A percentile compares a stretch with the other conserved stretches of the same genome.
Conservation (phyloP, 2,113 vertebrate genomes). For the Atlantisia rogersi region DNA sequence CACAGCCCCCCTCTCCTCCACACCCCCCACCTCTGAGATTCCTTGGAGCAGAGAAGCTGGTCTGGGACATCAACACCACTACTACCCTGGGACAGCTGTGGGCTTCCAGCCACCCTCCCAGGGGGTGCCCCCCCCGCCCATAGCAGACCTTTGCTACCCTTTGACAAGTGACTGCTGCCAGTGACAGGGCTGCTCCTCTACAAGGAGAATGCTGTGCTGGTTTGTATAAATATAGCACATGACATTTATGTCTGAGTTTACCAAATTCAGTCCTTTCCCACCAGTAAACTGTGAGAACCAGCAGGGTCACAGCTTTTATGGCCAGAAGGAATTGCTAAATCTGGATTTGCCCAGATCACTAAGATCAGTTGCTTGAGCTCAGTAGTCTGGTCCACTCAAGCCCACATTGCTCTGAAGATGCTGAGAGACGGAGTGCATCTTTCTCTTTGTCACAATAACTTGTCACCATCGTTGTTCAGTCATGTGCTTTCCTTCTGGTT, state of each 20-base stretch:
- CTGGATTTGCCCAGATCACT: background rate
- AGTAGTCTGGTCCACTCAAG: background rate
- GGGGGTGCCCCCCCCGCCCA: background rate
- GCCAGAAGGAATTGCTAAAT: conserved; percentile 7
- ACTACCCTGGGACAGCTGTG: background rate
- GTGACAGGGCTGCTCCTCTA: background rate
- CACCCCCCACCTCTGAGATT: background rate
- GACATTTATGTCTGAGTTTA: background rate
- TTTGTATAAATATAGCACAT: conserved; percentile 7
- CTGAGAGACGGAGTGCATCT: background rate
- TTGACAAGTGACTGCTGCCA: background rate
- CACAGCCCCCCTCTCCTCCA: background rate
- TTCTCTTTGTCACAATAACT: background rate
- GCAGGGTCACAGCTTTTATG: background rate
- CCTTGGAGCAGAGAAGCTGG: fast-evolving
- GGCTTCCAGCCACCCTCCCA: background rate
- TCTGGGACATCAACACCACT: background rate
- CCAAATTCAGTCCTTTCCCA: conserved; percentile 35
- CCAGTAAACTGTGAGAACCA: conserved; percentile 17
- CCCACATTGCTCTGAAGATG: background rate
- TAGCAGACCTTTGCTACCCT: background rate
- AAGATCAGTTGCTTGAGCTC: fast-evolving
- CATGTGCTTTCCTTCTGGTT: background rate
- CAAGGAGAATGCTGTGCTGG: background rate
- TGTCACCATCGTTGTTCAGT: fast-evolving